phyloP scores from a whole-genome alignment of 2,113 vertebrate genomes.

The Zootoca vivipara region DNA sequence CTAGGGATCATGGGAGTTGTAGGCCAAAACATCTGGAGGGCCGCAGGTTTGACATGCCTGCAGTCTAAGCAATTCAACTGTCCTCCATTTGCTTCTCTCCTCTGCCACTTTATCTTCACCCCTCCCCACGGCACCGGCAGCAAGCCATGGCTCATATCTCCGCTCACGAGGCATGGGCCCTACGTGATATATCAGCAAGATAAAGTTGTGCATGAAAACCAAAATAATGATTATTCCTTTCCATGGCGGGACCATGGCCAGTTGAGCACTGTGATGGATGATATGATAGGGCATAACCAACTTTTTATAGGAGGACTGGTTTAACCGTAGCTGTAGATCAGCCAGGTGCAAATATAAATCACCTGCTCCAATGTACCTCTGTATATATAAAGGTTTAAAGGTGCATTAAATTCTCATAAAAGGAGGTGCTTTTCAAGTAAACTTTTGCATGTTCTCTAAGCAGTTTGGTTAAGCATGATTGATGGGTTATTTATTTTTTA shows the following conservation, averaged over 20 bases:
- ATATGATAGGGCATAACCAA: neutral
- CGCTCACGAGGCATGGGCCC: neutral
- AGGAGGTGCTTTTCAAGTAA: constrained; percentile 32
- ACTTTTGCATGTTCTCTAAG: constrained; percentile 53
- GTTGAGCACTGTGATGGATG: neutral
- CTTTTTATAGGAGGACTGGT: constrained; percentile 16
- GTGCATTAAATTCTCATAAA: constrained; percentile 42
- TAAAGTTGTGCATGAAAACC: neutral
- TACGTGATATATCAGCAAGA: neutral
- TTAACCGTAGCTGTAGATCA: constrained; percentile 31
- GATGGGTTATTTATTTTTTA: constrained; percentile 31
- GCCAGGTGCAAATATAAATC: constrained; percentile 51
- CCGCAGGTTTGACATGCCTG: no score
- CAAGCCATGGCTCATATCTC: neutral
- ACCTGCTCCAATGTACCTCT: constrained; percentile 37
- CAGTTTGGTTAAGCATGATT: constrained; percentile 42
- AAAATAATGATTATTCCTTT: neutral
- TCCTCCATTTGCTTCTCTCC: neutral
- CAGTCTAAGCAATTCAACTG: neutral
- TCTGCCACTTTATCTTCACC: neutral
- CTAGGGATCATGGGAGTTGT: no score
- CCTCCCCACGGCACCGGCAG: neutral
- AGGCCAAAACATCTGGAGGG: no score
- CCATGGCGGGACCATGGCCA: neutral
- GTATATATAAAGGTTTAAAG: constrained; percentile 45